Conservation (phyloP, 1,140 invertebrate genomes). For the Pectinophora gossypiella region DNA sequence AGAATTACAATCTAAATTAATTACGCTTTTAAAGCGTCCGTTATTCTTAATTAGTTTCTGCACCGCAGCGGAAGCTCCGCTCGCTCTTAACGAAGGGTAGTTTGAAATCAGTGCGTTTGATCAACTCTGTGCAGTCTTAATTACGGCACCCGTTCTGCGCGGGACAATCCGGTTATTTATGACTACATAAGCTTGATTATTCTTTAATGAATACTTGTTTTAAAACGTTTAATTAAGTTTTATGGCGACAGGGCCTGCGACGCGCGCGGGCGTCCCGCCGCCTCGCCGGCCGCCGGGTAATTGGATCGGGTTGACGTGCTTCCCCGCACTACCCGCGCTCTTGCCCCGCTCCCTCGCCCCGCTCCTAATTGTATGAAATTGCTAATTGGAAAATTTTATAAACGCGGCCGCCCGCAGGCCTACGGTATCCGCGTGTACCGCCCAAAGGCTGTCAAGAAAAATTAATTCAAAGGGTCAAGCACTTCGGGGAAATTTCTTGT, state of each 20-base stretch:
- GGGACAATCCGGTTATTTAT: slow-evolving; percentile 76
- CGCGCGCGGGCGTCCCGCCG: slow-evolving; percentile 62
- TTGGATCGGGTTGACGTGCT: slow-evolving; percentile 70
- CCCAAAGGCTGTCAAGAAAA: slow-evolving; percentile 41
- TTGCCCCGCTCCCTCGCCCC: slow-evolving; percentile 38
- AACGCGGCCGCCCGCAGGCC: slow-evolving; percentile 62
- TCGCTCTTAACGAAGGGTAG: slow-evolving; percentile 74
- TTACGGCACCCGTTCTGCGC: slow-evolving; percentile 72
- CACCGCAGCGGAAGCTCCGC: slow-evolving; percentile 71
- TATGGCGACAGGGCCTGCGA: slow-evolving; percentile 72
- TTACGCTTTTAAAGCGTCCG: slow-evolving; percentile 75
- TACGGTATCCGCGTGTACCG: slow-evolving; percentile 28
- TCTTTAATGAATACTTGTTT: slow-evolving; percentile 77
- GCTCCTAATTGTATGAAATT: slow-evolving; percentile 73
- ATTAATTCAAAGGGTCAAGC: slow-evolving; percentile 37
- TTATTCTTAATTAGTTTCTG: slow-evolving; percentile 76
- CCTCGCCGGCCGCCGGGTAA: slow-evolving; percentile 72
- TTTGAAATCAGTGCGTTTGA: slow-evolving; percentile 75
- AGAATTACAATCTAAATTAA: slow-evolving; percentile 76
- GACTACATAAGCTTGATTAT: slow-evolving; percentile 77
- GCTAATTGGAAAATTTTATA: slow-evolving; percentile 76
- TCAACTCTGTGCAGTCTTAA: slow-evolving; percentile 75
- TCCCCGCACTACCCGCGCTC: slow-evolving; percentile 20
- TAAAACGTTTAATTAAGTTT: slow-evolving; percentile 78
- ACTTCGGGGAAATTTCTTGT: slow-evolving; percentile 12